Percentiles rank a stretch among this genome's conserved stretches.
phyloP scores from a whole-genome alignment of 1,140 invertebrate genomes.

The Papilio machaon region DNA sequence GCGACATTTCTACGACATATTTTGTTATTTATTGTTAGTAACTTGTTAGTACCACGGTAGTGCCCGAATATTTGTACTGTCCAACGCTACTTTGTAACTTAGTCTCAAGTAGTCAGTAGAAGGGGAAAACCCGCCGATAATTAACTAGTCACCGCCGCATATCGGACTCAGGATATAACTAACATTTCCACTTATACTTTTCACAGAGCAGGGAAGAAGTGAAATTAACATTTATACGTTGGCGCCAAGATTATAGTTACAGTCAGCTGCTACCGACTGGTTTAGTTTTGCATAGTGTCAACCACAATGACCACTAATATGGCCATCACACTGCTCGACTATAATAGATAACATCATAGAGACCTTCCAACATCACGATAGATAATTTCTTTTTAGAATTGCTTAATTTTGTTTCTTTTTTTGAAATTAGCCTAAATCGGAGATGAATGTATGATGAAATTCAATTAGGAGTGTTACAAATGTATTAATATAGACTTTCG shows the following conservation, averaged over 20 bases:
- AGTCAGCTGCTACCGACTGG: slow-evolving; percentile 70
- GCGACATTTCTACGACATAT: no score
- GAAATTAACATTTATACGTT: slow-evolving; percentile 65
- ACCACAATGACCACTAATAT: slow-evolving; percentile 71
- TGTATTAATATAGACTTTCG: no score
- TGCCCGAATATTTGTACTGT: not conserved
- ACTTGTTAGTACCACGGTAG: no score
- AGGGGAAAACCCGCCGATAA: not conserved
- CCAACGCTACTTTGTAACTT: not conserved
- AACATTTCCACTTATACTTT: not conserved
- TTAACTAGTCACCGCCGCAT: not conserved
- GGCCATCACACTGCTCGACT: slow-evolving; percentile 54
- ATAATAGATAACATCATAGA: slow-evolving; percentile 54
- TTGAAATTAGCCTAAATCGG: no score
- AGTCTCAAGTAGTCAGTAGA: no score
- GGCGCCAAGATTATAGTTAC: slow-evolving; percentile 60
- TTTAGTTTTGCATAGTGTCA: slow-evolving; percentile 64
- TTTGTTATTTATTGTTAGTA: no score
- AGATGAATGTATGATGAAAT: no score
- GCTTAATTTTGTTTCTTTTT: not conserved
- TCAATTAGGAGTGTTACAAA: no score
- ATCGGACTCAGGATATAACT: not conserved
- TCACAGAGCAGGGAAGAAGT: not conserved
- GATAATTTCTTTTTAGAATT: not conserved
- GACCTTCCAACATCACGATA: slow-evolving; percentile 18